phyloP scores from a whole-genome alignment of 2,888 invertebrate genomes.

The Muschampia plurimacula region DNA sequence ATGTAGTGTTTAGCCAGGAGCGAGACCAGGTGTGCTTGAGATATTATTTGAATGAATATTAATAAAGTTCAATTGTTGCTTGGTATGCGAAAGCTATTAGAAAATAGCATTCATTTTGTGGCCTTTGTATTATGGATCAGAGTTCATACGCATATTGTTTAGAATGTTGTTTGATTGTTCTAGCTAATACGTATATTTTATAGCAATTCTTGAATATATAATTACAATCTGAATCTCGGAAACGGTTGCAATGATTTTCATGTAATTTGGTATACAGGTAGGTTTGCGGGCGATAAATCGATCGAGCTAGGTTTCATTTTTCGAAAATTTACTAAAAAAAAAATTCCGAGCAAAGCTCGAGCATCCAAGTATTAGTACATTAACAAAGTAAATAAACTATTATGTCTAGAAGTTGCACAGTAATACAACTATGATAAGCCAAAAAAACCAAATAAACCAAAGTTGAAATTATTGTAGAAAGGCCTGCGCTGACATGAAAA shows the following conservation, averaged over 20 bases:
- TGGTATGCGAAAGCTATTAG: constrained; percentile 49
- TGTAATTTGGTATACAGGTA: no score
- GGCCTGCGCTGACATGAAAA: constrained; percentile 41
- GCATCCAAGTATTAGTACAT: no score
- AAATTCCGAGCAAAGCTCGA: no score
- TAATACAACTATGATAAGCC: no score
- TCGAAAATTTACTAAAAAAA: no score
- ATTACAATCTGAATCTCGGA: no score
- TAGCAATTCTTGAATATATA: no score
- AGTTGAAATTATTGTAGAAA: constrained; percentile 42
- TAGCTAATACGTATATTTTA: neutral
- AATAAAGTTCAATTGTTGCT: constrained; percentile 53
- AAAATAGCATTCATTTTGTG: constrained; percentile 50
- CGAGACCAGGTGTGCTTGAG: constrained; percentile 41
- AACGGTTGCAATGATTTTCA: no score
- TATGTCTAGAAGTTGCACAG: no score
- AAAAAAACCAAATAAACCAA: constrained; percentile 46
- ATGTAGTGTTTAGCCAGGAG: constrained; percentile 43
- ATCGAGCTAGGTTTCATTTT: no score
- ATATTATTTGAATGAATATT: constrained; percentile 55
- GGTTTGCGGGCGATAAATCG: no score
- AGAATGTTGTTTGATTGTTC: neutral
- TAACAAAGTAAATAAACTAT: no score
- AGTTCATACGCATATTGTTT: constrained; percentile 30
- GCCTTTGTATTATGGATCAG: constrained; percentile 47